Evolutionary conservation across 2,113 vertebrate genomes (phyloP), one percentile per base, ranked within the genome.

Genomic region (Polyodon spathula): DNA sequence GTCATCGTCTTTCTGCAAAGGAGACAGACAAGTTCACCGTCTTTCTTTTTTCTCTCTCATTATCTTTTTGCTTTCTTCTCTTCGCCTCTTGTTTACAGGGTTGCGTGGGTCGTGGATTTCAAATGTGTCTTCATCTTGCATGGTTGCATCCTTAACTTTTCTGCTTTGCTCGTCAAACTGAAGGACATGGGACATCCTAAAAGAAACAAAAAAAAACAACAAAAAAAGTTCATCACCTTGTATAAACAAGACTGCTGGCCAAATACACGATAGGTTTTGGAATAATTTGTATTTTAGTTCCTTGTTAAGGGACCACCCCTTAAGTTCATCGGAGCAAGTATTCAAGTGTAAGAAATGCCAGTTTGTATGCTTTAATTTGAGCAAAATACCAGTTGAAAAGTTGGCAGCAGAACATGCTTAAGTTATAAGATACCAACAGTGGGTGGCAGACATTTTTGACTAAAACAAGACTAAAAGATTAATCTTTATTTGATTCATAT

Each of bases 101-200:
- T 97, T 98, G 37, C 93, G 89, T 2, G 95, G 95, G 78, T 98
- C 96, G 63, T 97, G 89, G 82, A 98, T 98, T 82, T 97, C 96
- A 43, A 98, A 98, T 0, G 95, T 98, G 71, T 97, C 95, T 78
- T 94, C 93, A 71, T 97, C 95, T 71, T 92, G 96, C 83, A 97
- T 84, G 76, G 78, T 92, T 79, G 96, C 95, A 62, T 98, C 96
- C 81, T 98, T 98, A 60, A 98, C 96, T 71, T 96, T 98, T 73
- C 90, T 89, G 88, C 63, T 90, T 80, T 92, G 92, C 65, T 98
- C 94, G 63, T 98, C 96, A 81, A 97, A 97, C 16, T 97, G 93
- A 74, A 98, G 92, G 43, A 97, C 85, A 50, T 98, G 96, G 4
- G 83, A 89, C 92, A 98, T 86, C 95, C 96, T 97, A 80, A 62